These are phyloP conservation scores for Eriosoma lanigerum DNA, from an alignment of 1,140 invertebrate species.

Conservation along the genomic window DNA sequence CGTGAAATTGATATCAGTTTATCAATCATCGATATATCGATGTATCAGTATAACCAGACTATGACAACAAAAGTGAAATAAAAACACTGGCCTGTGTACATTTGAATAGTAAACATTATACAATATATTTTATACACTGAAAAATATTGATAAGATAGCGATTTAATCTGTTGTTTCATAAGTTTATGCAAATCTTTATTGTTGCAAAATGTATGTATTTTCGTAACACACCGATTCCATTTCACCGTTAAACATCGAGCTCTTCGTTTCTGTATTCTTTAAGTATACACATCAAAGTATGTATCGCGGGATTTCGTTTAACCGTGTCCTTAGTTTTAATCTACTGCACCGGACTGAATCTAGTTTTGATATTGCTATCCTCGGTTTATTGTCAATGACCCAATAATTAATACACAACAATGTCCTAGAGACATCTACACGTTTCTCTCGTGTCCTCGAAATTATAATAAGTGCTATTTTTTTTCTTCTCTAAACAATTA, in stretches of 20 bases:
- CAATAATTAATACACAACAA: conserved; percentile 49
- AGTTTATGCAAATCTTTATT: not conserved
- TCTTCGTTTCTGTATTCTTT: not conserved
- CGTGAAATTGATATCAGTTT: too few relatives aligned
- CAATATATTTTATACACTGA: too few relatives aligned
- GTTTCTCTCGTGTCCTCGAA: conserved; percentile 47
- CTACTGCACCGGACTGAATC: not conserved
- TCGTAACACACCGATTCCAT: conserved; percentile 21
- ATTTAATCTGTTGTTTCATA: not conserved
- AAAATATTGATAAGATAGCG: too few relatives aligned
- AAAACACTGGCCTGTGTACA: too few relatives aligned
- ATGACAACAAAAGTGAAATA: too few relatives aligned
- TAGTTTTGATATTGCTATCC: conserved; percentile 33
- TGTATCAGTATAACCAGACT: too few relatives aligned
- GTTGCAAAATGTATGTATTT: conserved; percentile 24
- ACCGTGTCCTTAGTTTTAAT: not conserved
- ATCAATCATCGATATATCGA: too few relatives aligned
- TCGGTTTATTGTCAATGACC: conserved; percentile 41
- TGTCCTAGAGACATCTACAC: conserved; percentile 47
- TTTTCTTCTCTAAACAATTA: conserved; percentile 37
- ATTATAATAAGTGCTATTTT: conserved; percentile 41
- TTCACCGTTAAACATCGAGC: not conserved
- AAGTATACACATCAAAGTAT: not conserved
- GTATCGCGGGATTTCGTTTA: not conserved
- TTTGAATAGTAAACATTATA: too few relatives aligned